A percentile compares a stretch with the other conserved stretches of the same genome.
These are phyloP conservation scores for Lytechinus variegatus DNA, from an alignment of 35 echinoderm and acorn worm species.

Conservation along the genomic window DNA sequence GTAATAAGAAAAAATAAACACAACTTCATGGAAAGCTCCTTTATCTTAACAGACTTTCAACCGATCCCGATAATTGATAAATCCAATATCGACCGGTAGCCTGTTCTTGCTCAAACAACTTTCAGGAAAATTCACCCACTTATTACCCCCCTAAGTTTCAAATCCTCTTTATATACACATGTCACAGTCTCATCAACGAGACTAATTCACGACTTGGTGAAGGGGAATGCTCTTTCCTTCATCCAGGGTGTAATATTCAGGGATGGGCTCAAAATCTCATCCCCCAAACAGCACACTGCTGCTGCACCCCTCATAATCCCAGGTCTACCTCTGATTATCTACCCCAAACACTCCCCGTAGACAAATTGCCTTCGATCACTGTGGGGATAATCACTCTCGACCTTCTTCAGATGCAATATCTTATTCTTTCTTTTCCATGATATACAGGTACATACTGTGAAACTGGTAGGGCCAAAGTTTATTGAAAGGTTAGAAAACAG, in stretches of 20 bases:
- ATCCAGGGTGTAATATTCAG: not conserved
- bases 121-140: not conserved
- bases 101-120: not conserved
- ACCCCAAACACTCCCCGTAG: not conserved
- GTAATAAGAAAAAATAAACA: not conserved
- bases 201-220: slow-evolving; percentile 6
- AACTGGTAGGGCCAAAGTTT: not conserved
- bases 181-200: slow-evolving; percentile 9
- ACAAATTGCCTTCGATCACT: not conserved
- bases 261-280: slow-evolving; percentile 11
- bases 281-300: not conserved
- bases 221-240: not conserved
- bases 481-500: not conserved
- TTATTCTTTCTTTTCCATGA: no score
- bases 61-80: slow-evolving; percentile 18
- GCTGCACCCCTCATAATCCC: not conserved
- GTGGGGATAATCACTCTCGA: not conserved
- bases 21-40: not conserved
- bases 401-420: not conserved
- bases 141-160: not conserved
- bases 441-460: not conserved
- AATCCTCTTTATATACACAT: not conserved
- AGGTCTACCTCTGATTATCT: not conserved
- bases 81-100: not conserved
- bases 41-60: not conserved